These are phyloP conservation scores for Melolontha melolontha DNA, from an alignment of 2,888 invertebrate genomes.

Conservation along the genomic window DNA sequence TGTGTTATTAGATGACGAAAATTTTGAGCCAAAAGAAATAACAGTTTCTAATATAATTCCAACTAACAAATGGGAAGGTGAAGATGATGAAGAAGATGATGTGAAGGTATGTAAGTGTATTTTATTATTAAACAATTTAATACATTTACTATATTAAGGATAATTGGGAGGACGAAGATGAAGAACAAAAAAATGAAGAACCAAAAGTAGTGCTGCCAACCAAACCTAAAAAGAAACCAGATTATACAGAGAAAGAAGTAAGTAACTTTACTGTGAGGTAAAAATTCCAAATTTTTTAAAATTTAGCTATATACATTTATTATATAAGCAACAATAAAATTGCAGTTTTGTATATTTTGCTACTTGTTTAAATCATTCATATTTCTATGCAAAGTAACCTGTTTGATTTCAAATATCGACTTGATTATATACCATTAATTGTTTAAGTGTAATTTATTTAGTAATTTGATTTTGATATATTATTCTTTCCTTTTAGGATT, in stretches of 20 bases:
- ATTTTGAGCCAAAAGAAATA: constrained; percentile 75
- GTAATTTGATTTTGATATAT: too few species aligned
- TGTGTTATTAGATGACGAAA: constrained; percentile 73
- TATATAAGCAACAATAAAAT: too few species aligned
- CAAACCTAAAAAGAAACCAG: constrained; percentile 78
- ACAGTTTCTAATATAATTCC: constrained; percentile 65
- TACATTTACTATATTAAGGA: constrained; percentile 71
- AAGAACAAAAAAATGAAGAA: constrained; percentile 83
- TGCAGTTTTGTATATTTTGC: too few species aligned
- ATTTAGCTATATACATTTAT: too few species aligned
- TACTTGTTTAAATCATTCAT: too few species aligned
- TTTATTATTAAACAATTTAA: constrained; percentile 22
- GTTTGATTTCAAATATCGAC: too few species aligned
- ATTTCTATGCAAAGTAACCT: too few species aligned
- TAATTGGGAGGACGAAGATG: constrained; percentile 94
- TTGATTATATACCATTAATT: too few species aligned
- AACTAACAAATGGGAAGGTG: constrained; percentile 87
- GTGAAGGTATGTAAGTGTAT: constrained; percentile 74
- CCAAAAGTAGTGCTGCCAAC: constrained; percentile 62
- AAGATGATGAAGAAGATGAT: constrained; percentile 88
- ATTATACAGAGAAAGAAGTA: constrained; percentile 91
- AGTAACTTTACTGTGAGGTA: constrained; percentile 46
- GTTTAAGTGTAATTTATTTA: too few species aligned
- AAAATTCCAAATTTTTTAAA: too few species aligned
- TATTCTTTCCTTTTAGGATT: too few species aligned